A percentile compares a stretch with the other conserved stretches of the same genome.
Evolutionary conservation across 2,888 invertebrate genomes (phyloP).

Genomic region (Sphaeridia pumilis): DNA sequence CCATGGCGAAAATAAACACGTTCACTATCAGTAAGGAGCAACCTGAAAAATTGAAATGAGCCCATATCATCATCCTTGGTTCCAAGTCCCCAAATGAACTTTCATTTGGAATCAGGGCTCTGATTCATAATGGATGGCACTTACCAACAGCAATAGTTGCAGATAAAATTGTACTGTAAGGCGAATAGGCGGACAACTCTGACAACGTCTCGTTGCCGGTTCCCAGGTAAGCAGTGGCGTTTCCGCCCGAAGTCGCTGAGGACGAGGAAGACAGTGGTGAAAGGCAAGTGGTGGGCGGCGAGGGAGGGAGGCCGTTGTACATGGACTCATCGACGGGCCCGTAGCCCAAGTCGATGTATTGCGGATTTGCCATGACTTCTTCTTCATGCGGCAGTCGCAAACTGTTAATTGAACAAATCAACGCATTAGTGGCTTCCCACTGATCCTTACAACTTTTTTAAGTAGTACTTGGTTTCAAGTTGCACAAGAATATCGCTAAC

Average conservation of each 20-base stretch:
- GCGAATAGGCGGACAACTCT: slow-evolving; percentile 50
- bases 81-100: not conserved
- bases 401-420: not conserved
- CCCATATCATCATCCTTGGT: not conserved
- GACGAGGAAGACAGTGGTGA: slow-evolving; percentile 30
- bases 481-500: too few relatives aligned
- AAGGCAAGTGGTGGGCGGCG: slow-evolving; percentile 34
- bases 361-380: slow-evolving; percentile 16
- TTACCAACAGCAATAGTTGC: slow-evolving; percentile 67
- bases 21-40: slow-evolving; percentile 69
- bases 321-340: slow-evolving; percentile 2
- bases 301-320: slow-evolving; percentile 20
- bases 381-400: slow-evolving; percentile 17
- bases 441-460: too few relatives aligned
- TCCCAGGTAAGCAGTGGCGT: not conserved
- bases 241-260: slow-evolving; percentile 7
- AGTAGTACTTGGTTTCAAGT: too few relatives aligned
- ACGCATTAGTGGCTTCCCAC: too few relatives aligned
- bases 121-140: slow-evolving; percentile 47
- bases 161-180: slow-evolving; percentile 80
- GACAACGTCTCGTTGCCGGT: slow-evolving; percentile 19
- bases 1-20: slow-evolving; percentile 70
- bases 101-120: not conserved
- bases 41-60: slow-evolving; percentile 46
- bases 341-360: slow-evolving; percentile 17